A percentile compares a stretch with the other conserved stretches of the same genome.
Conservation (phyloP, 2,113 vertebrate species). For the Pseudorectes ferrugineus region DNA sequence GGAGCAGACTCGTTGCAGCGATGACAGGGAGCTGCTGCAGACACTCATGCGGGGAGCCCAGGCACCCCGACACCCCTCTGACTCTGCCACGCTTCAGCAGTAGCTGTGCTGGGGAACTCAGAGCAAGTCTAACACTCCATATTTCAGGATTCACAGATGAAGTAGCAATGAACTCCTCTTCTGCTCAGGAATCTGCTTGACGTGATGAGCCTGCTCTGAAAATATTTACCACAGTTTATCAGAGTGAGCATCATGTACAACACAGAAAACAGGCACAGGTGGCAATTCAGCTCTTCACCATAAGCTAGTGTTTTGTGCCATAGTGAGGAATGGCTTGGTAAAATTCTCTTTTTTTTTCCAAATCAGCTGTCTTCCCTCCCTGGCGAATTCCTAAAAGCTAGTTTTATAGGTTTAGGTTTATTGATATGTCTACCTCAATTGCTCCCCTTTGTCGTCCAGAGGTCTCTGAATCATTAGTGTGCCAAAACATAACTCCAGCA, state of each 20-base stretch:
- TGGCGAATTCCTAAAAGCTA: not conserved
- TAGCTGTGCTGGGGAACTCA: not conserved
- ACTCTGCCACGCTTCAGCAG: not conserved
- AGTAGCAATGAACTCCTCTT: not conserved
- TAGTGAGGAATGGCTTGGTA: not conserved
- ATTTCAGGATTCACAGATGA: constrained; percentile 38
- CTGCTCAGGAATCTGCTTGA: not conserved
- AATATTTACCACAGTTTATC: constrained; percentile 8
- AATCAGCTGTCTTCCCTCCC: not conserved
- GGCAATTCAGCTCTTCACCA: not conserved
- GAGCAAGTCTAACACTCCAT: constrained; percentile 17
- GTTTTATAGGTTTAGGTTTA: not conserved
- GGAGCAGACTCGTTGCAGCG: not conserved
- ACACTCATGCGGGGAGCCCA: not conserved
- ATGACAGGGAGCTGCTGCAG: not conserved
- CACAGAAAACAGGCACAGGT: not conserved
- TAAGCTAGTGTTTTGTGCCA: not conserved
- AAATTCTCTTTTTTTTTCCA: not conserved
- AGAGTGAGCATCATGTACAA: not conserved
- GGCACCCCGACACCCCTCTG: not conserved
- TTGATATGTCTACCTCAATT: not conserved
- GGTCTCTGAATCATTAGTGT: not conserved
- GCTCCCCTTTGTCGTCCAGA: not conserved
- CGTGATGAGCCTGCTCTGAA: not conserved
- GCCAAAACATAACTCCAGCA: not conserved